A percentile compares a stretch with the other conserved stretches of the same genome.
These are phyloP conservation scores for Leptinotarsa defecta DNA, from an alignment of 1,140 invertebrate species.

Conservation along the genomic window DNA sequence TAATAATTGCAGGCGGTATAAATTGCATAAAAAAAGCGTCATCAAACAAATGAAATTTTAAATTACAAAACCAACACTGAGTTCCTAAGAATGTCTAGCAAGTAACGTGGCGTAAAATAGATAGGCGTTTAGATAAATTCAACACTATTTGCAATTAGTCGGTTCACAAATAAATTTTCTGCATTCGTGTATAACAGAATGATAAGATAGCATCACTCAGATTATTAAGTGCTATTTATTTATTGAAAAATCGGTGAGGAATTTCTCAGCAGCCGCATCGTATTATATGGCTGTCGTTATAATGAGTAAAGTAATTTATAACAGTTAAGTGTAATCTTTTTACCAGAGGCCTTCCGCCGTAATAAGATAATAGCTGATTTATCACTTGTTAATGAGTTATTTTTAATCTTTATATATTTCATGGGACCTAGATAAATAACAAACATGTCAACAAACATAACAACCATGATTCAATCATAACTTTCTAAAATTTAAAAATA, in stretches of 20 bases:
- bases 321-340: background rate
- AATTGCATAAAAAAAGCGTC: constrained; percentile 34
- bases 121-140: constrained; percentile 41
- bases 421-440: too few relatives aligned
- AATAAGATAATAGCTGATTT: background rate
- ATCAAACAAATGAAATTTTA: constrained; percentile 42
- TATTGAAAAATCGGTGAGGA: constrained; percentile 15
- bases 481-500: too few relatives aligned
- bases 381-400: background rate
- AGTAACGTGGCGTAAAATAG: constrained; percentile 41
- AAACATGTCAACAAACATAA: too few relatives aligned
- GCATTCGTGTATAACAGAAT: background rate
- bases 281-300: background rate
- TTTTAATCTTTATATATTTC: background rate
- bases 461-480: too few relatives aligned
- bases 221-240: constrained; percentile 26
- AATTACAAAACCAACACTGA: constrained; percentile 36
- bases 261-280: background rate
- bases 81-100: constrained; percentile 25
- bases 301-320: constrained; percentile 1
- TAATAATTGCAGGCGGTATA: constrained; percentile 34
- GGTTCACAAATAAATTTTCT: constrained; percentile 35
- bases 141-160: constrained; percentile 45
- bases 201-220: constrained; percentile 12
- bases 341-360: background rate